Conservation (phyloP, 2,113 vertebrate species). For the Spilogale gracilis region DNA sequence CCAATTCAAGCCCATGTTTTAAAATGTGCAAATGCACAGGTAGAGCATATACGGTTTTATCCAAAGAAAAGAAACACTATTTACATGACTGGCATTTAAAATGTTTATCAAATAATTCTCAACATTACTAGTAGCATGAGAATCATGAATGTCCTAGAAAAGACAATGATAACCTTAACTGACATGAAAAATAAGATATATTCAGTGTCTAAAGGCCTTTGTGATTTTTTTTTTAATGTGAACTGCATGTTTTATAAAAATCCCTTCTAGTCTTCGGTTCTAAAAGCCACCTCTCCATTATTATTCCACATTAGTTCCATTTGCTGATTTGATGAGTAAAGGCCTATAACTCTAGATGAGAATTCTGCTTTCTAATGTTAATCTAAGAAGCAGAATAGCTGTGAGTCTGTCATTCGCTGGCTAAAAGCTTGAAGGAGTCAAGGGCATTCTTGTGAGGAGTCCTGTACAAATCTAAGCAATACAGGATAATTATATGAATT, state of each 20-base stretch:
- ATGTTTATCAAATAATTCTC: slow-evolving; percentile 75
- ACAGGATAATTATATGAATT: slow-evolving; percentile 71
- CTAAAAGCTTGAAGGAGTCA: slow-evolving; percentile 70
- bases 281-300: slow-evolving; percentile 83
- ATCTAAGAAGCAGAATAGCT: slow-evolving; percentile 77
- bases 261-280: slow-evolving; percentile 71
- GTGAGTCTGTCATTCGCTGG: slow-evolving; percentile 52
- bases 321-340: slow-evolving; percentile 86
- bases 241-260: slow-evolving; percentile 82
- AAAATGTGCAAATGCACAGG: neutral
- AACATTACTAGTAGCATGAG: slow-evolving; percentile 77
- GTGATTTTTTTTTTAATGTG: slow-evolving; percentile 62
- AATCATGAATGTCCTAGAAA: slow-evolving; percentile 78
- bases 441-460: slow-evolving; percentile 57
- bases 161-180: slow-evolving; percentile 74
- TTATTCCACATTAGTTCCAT: slow-evolving; percentile 86
- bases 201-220: slow-evolving; percentile 83
- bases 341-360: slow-evolving; percentile 84
- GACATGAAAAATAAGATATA: slow-evolving; percentile 83
- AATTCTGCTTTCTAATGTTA: slow-evolving; percentile 86
- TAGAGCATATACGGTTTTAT: slow-evolving; percentile 3
- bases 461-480: slow-evolving; percentile 68
- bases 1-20: neutral
- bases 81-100: slow-evolving; percentile 77
- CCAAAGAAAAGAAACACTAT: slow-evolving; percentile 31